These are phyloP conservation scores for Anser brachyrhynchus DNA, from an alignment of 2,113 vertebrate genomes.

Conservation along the genomic window DNA sequence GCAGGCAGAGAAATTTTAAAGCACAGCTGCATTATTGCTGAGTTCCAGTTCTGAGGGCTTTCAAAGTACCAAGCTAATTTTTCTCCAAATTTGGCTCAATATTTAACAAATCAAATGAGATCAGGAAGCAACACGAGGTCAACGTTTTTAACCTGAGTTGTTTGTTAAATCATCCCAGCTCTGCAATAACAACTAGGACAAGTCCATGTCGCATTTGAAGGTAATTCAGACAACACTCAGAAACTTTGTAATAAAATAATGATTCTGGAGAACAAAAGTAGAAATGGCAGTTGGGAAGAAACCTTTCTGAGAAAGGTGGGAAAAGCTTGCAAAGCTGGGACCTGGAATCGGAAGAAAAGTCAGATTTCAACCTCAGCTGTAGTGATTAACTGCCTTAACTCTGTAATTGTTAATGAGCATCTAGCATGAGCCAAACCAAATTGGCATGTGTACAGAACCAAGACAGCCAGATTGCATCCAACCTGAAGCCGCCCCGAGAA, in stretches of 20 bases:
- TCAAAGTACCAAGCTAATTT: slow-evolving; percentile 64
- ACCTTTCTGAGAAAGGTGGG: slow-evolving; percentile 7
- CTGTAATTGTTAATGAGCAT: slow-evolving; percentile 11
- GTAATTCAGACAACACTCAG: slow-evolving; percentile 7
- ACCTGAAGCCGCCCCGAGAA: neutral
- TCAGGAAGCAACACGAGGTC: slow-evolving; percentile 41
- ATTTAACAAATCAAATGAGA: slow-evolving; percentile 43
- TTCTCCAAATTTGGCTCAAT: slow-evolving; percentile 64
- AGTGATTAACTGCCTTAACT: slow-evolving; percentile 51
- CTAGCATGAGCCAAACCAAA: neutral
- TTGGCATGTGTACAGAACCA: neutral
- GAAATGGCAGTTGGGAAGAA: slow-evolving; percentile 29
- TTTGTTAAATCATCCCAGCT: slow-evolving; percentile 24
- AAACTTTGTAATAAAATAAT: slow-evolving; percentile 30
- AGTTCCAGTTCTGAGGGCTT: slow-evolving; percentile 44
- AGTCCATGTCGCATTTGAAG: neutral
- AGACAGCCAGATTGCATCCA: neutral
- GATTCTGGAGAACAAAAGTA: neutral
- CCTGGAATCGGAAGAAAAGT: slow-evolving; percentile 17
- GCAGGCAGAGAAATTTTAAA: slow-evolving; percentile 24
- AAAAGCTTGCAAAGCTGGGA: neutral
- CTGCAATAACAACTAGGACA: neutral
- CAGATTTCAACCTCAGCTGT: neutral
- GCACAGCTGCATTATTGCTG: slow-evolving; percentile 33
- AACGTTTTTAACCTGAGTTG: slow-evolving; percentile 35